Conservation (phyloP, 2,113 vertebrate species). For the Sphyrna mokarran region DNA sequence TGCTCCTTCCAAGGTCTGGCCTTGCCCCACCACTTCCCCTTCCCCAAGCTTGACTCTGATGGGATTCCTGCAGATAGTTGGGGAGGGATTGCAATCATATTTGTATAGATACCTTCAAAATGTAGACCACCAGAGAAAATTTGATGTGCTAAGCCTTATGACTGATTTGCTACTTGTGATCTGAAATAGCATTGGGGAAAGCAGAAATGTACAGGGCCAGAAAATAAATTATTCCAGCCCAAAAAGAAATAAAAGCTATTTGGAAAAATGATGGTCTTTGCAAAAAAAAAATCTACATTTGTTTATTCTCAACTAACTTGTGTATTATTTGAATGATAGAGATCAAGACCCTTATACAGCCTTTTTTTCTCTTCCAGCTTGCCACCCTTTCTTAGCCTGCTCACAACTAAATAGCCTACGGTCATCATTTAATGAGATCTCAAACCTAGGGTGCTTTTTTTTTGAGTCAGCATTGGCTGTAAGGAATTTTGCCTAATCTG, state of each 20-base stretch:
- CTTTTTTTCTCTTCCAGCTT: neutral
- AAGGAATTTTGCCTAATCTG: neutral
- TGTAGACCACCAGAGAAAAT: neutral
- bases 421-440: neutral
- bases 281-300: neutral
- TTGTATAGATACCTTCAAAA: neutral
- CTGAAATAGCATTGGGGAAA: neutral
- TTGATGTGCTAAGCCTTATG: neutral
- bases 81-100: neutral
- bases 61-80: neutral
- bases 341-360: neutral
- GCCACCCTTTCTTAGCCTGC: neutral
- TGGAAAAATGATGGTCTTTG: neutral
- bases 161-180: neutral
- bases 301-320: neutral
- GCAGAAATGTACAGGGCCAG: neutral
- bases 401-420: neutral
- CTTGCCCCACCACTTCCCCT: neutral
- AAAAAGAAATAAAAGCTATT: neutral
- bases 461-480: neutral
- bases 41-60: neutral
- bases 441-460: neutral
- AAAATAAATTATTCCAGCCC: neutral
- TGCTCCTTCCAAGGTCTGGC: too few species aligned
- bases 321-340: neutral